phyloP scores from a whole-genome alignment of 1,140 invertebrate genomes.

The Cydia strobilella region DNA sequence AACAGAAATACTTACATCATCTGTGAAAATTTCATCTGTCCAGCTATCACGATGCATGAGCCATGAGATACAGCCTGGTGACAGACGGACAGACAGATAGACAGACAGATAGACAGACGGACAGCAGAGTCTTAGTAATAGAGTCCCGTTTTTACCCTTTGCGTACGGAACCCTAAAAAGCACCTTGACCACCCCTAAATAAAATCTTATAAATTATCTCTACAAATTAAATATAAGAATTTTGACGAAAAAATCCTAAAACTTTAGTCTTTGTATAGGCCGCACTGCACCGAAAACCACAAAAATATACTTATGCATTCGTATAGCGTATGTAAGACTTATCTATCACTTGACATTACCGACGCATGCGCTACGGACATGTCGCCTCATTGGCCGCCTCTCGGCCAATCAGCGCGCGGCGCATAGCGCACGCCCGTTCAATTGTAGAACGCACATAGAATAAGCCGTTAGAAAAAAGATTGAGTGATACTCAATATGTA shows the following conservation, averaged over 20 bases:
- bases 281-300: not conserved
- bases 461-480: constrained; percentile 29
- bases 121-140: no score
- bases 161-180: no score
- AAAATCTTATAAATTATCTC: no score
- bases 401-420: constrained; percentile 44
- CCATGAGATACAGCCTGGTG: no score
- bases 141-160: no score
- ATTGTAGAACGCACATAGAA: constrained; percentile 48
- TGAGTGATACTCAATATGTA: not conserved
- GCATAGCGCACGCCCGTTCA: constrained; percentile 55
- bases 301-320: not conserved
- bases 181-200: no score
- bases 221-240: no score
- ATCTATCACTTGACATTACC: constrained; percentile 47
- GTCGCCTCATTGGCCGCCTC: constrained; percentile 41
- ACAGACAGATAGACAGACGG: no score
- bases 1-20: no score
- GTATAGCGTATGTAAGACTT: not conserved
- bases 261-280: not conserved
- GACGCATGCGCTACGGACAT: constrained; percentile 41
- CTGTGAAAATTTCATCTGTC: no score
- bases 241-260: not conserved
- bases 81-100: no score
- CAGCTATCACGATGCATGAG: no score